These are phyloP conservation scores for Myotis brandtii DNA, from an alignment of 2,113 vertebrate genomes.

Conservation along the genomic window DNA sequence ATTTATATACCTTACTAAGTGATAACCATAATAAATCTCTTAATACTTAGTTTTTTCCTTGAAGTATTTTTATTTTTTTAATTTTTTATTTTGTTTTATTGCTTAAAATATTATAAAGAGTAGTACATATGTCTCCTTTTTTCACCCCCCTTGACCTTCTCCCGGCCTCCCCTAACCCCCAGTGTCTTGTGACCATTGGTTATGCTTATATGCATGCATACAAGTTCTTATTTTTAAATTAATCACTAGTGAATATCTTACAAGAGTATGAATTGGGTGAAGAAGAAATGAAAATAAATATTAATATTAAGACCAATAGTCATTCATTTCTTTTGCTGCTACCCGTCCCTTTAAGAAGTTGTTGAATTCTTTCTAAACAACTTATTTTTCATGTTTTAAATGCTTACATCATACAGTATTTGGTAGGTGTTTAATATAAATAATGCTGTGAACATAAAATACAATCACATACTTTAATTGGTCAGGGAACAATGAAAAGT, in stretches of 20 bases:
- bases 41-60: not conserved
- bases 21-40: not conserved
- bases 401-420: not conserved
- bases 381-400: conserved; percentile 37
- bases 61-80: not conserved
- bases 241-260: not conserved
- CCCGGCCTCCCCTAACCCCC: too few species aligned
- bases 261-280: not conserved
- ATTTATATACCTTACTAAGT: not conserved
- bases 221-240: conserved; percentile 22
- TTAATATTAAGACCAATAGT: not conserved
- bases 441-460: not conserved
- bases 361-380: conserved; percentile 23
- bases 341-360: not conserved
- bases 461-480: not conserved
- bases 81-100: too few species aligned
- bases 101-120: too few species aligned
- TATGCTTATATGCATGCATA: too few species aligned
- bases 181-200: too few species aligned
- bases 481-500: not conserved
- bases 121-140: too few species aligned
- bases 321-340: conserved; percentile 3
- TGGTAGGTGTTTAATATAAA: not conserved
- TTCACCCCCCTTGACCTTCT: too few species aligned
- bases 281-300: conserved; percentile 50